Evolutionary conservation across 2,888 invertebrate genomes (phyloP).

Genomic region (Fragum whitleyi): DNA sequence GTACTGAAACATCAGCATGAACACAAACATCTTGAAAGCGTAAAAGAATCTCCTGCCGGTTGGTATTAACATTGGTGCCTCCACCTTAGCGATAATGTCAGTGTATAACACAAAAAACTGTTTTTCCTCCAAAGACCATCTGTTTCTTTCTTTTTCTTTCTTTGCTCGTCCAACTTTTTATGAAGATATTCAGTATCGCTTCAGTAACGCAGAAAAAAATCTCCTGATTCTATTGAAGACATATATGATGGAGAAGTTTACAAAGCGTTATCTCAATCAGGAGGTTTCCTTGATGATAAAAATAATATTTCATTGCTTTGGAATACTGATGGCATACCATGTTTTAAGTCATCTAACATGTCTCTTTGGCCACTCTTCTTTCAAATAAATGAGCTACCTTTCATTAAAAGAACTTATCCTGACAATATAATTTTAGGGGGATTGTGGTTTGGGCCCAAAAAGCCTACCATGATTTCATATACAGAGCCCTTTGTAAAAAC

Average conservation of each 20-base stretch:
- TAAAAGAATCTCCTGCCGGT: too few relatives aligned
- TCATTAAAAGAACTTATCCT: conserved; percentile 7
- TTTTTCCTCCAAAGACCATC: too few relatives aligned
- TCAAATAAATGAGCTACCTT: conserved; percentile 38
- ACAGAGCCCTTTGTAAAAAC: too few relatives aligned
- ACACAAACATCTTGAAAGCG: too few relatives aligned
- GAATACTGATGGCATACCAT: conserved; percentile 21
- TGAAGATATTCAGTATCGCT: neutral
- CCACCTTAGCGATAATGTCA: too few relatives aligned
- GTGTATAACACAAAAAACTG: too few relatives aligned
- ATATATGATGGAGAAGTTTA: conserved; percentile 15
- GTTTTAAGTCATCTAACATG: conserved; percentile 17
- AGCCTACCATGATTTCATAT: too few relatives aligned
- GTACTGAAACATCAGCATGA: too few relatives aligned
- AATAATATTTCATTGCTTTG: neutral
- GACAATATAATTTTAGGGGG: too few relatives aligned
- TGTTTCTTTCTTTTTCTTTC: too few relatives aligned
- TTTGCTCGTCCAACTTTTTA: neutral
- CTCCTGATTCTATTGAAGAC: conserved; percentile 2
- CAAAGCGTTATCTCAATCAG: neutral
- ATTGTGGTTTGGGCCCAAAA: too few relatives aligned
- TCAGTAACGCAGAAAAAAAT: neutral
- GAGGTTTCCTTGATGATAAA: neutral
- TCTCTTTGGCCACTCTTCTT: conserved; percentile 30
- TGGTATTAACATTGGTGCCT: too few relatives aligned